Evolutionary conservation across 2,888 invertebrate genomes (phyloP), one percentile per base, ranked within the genome.

Genomic region (Lasius fuliginosus): DNA sequence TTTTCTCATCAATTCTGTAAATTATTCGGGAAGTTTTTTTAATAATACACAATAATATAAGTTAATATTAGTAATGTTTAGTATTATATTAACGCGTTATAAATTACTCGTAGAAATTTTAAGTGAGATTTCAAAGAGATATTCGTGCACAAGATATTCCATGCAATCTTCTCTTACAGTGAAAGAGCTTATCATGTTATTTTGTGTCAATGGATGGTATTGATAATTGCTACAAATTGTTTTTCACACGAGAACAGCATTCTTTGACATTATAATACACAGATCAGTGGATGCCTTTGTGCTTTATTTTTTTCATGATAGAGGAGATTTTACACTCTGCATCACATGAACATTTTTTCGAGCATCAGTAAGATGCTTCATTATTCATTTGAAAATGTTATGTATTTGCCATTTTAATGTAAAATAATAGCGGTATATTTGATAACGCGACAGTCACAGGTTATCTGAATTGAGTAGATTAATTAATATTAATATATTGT

Each of bases 201-300:
- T 49, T 68, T 33, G 49, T 33, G 3, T 33, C 1, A 33, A 12
- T 3, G 33, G n/a, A 71, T 36, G 15, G 15, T 23, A 15, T 71
- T 56, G 33, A 71, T 36, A 40, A 33, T 4, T 53, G 6, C 8
- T n/a, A 53, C n/a, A n/a, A 53, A n/a, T 18, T 56, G 56, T 71
- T 56, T 71, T 56, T 56, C 3, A 56, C 23, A 40, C 23, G 30
- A 18, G 5, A 12, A 9, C 1, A 67, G 36, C 36, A 27, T 15
- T 56, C 71, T 71, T 56, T 71, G 71, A 71, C 36, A 71, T 71
- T 69, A 36, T 71, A 23, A 36, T 23, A n/a, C 9, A 23, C 9
- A 71, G 23, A 56, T 0, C 9, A 56, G 9, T 40, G 40, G 40
- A 36, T 71, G 23, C 36, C 9, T 56, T 71, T 56, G 36, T 71